Evolutionary conservation across 2,113 vertebrate species (phyloP).

Genomic region (Crotalus tigris): DNA sequence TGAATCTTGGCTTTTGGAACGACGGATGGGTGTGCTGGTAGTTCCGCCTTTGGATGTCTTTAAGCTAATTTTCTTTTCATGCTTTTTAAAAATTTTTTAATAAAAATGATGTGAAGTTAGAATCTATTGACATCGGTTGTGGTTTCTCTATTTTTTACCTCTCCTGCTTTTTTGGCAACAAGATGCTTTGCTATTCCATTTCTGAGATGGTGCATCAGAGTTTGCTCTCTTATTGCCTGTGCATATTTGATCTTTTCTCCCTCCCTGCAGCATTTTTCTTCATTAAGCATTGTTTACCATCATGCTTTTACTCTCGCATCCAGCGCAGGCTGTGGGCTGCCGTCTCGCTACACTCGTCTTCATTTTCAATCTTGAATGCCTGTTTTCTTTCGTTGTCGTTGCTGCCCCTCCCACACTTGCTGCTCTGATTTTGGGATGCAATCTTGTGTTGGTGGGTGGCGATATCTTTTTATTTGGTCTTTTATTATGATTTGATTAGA

Average conservation of each 20-base stretch:
- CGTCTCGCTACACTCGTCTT: not conserved
- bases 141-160: not conserved
- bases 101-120: not conserved
- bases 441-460: not conserved
- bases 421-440: accelerated
- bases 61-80: not conserved
- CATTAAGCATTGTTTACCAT: constrained; percentile 55
- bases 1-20: not conserved
- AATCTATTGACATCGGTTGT: too few species aligned
- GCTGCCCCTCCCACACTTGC: not conserved
- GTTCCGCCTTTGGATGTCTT: not conserved
- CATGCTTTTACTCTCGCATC: constrained; percentile 25
- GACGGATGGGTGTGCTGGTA: too few species aligned
- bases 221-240: not conserved
- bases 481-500: not conserved
- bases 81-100: not conserved
- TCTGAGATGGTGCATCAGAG: constrained; percentile 32
- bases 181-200: constrained; percentile 50
- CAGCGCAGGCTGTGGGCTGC: constrained; percentile 31
- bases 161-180: constrained; percentile 44
- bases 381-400: not conserved
- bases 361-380: not conserved
- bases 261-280: constrained; percentile 42
- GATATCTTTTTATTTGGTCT: not conserved
- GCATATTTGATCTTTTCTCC: not conserved